Percentiles rank a stretch among this genome's conserved stretches.
These are phyloP conservation scores for Anastrepha obliqua DNA, from an alignment of 1,140 invertebrate species.

Conservation along the genomic window DNA sequence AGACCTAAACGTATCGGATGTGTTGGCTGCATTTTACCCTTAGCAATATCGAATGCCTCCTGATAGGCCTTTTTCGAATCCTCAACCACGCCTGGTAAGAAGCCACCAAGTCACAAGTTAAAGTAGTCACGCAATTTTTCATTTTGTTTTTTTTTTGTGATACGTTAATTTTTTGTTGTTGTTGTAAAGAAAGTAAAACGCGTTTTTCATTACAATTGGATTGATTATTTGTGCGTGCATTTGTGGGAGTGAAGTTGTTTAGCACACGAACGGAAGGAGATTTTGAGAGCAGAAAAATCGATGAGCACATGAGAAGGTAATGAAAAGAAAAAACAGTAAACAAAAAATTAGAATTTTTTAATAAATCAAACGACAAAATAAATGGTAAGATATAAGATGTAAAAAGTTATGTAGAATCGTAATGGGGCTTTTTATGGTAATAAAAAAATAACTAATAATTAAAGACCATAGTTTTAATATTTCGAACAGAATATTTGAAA, in stretches of 20 bases:
- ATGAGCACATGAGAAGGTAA: constrained; percentile 21
- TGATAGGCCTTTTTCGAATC: constrained; percentile 99
- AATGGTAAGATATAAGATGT: background rate
- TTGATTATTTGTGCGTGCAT: constrained; percentile 35
- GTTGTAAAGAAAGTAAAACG: background rate
- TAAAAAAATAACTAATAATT: too few species aligned
- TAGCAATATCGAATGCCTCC: constrained; percentile 98
- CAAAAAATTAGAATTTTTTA: constrained; percentile 20
- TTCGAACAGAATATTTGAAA: too few species aligned
- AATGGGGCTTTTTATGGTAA: too few species aligned
- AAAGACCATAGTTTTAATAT: too few species aligned
- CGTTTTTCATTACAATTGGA: constrained; percentile 18
- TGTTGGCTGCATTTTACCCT: constrained; percentile 98
- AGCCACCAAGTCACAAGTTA: constrained; percentile 39
- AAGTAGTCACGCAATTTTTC: constrained; percentile 14
- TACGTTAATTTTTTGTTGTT: background rate
- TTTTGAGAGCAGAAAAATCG: constrained; percentile 23
- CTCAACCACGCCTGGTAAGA: constrained; percentile 90
- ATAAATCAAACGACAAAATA: background rate
- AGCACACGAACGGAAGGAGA: constrained; percentile 14
- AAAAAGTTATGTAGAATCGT: too few species aligned
- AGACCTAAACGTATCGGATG: constrained; percentile 97
- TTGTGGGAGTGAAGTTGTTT: constrained; percentile 32
- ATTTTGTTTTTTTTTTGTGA: constrained; percentile 7
- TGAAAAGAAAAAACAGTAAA: constrained; percentile 52